A percentile compares a stretch with the other conserved stretches of the same genome.
These are phyloP conservation scores for Tapirus terrestris DNA, from an alignment of 2,113 vertebrate species.

Conservation along the genomic window DNA sequence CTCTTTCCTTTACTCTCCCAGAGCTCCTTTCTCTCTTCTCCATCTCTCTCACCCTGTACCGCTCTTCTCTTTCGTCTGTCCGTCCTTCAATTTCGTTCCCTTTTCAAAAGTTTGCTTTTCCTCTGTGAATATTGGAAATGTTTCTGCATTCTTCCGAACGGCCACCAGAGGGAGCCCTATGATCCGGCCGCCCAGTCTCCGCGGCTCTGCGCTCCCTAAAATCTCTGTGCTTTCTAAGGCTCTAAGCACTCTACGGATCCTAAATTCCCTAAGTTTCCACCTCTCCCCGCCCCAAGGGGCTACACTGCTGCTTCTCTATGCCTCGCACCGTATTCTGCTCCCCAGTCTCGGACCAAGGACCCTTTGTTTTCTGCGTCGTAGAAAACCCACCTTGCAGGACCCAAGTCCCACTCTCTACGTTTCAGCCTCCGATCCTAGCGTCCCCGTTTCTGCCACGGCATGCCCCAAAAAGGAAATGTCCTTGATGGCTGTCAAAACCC, in stretches of 20 bases:
- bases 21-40: not conserved
- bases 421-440: too few species aligned
- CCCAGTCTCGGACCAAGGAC: not conserved
- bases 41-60: not conserved
- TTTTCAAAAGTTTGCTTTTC: not conserved
- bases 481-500: not conserved
- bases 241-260: not conserved
- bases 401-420: too few species aligned
- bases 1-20: not conserved
- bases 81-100: not conserved
- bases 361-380: too few species aligned
- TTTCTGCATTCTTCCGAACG: not conserved
- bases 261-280: not conserved
- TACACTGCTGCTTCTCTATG: not conserved
- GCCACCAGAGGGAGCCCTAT: constrained; percentile 4
- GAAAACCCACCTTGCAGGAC: not conserved
- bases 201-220: fast-evolving
- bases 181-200: fast-evolving
- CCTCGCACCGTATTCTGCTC: not conserved
- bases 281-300: too few species aligned
- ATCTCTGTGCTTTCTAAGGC: not conserved
- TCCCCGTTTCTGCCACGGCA: fast-evolving
- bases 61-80: not conserved
- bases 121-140: not conserved
- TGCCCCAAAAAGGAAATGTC: fast-evolving